Percentiles rank a stretch among this genome's conserved stretches.
These are phyloP conservation scores for Leptinotarsa lineolata DNA, from an alignment of 1,140 invertebrate genomes.

Conservation along the genomic window DNA sequence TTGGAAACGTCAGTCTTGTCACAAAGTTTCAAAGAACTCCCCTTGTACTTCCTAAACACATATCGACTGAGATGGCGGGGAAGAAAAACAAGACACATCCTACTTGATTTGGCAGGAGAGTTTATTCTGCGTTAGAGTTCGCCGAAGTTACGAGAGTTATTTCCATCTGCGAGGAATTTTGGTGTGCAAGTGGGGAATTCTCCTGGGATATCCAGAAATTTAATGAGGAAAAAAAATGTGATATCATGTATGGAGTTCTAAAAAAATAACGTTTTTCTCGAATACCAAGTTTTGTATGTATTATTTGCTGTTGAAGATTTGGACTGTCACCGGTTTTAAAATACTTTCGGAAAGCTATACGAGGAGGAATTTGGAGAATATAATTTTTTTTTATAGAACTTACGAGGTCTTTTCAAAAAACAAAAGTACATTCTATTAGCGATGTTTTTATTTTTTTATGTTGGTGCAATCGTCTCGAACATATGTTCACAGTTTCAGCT, in stretches of 20 bases:
- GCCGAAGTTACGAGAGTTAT: neutral
- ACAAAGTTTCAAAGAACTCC: neutral
- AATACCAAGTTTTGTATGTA: too few species aligned
- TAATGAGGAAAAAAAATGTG: neutral
- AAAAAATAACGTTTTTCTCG: too few species aligned
- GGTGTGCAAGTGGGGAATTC: neutral
- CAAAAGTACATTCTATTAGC: too few species aligned
- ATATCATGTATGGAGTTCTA: neutral
- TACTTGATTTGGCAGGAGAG: neutral
- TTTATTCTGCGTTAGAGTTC: neutral
- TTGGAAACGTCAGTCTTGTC: neutral
- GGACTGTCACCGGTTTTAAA: too few species aligned
- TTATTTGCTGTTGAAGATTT: too few species aligned
- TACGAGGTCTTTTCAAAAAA: too few species aligned
- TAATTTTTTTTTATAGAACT: too few species aligned
- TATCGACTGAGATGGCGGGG: neutral
- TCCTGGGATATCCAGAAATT: neutral
- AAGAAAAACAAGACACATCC: slow-evolving; percentile 1
- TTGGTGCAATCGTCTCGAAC: too few species aligned
- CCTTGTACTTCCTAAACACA: slow-evolving; percentile 16
- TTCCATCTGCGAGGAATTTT: neutral
- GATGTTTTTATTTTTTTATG: too few species aligned
- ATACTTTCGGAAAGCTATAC: too few species aligned
- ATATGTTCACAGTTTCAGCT: too few species aligned
- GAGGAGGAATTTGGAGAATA: too few species aligned